phyloP scores from a whole-genome alignment of 2,888 invertebrate species.

The Melolontha melolontha region DNA sequence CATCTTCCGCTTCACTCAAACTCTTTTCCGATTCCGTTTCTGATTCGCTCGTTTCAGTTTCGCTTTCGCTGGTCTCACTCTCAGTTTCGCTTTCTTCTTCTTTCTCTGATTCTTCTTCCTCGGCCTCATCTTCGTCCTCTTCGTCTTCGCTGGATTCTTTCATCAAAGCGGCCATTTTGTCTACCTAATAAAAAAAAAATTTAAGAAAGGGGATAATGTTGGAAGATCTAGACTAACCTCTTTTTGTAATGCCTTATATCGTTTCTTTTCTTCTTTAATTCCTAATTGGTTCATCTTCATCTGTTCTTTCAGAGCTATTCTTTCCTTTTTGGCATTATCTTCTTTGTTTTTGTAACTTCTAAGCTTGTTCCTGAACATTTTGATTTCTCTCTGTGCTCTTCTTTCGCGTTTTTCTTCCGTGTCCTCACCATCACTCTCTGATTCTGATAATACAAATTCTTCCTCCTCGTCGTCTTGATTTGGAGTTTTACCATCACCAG shows the following conservation, averaged over 20 bases:
- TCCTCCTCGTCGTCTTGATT: slow-evolving; percentile 69
- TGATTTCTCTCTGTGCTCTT: slow-evolving; percentile 75
- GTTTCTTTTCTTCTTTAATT: slow-evolving; percentile 83
- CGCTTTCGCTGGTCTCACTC: slow-evolving; percentile 75
- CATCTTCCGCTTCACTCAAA: slow-evolving; percentile 70
- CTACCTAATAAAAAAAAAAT: slow-evolving; percentile 71
- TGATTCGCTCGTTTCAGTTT: slow-evolving; percentile 73
- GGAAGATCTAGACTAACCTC: slow-evolving; percentile 70
- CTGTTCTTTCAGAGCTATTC: slow-evolving; percentile 81
- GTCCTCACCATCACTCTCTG: slow-evolving; percentile 75
- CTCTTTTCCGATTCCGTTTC: slow-evolving; percentile 76
- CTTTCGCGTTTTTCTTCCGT: slow-evolving; percentile 73
- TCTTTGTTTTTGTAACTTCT: slow-evolving; percentile 74
- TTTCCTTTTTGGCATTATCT: slow-evolving; percentile 80
- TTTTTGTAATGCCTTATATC: slow-evolving; percentile 85
- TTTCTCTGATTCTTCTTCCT: slow-evolving; percentile 70
- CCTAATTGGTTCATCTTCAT: slow-evolving; percentile 84
- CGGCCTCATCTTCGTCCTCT: slow-evolving; percentile 66
- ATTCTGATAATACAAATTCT: slow-evolving; percentile 73
- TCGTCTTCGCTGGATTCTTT: slow-evolving; percentile 82
- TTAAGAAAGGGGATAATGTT: neutral
- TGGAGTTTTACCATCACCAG: slow-evolving; percentile 66
- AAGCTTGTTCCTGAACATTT: slow-evolving; percentile 71
- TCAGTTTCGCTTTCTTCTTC: slow-evolving; percentile 67
- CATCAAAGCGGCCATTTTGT: slow-evolving; percentile 91